Evolutionary conservation across 2,113 vertebrate genomes (phyloP).

Genomic region (Campylomormyrus tamandua): DNA sequence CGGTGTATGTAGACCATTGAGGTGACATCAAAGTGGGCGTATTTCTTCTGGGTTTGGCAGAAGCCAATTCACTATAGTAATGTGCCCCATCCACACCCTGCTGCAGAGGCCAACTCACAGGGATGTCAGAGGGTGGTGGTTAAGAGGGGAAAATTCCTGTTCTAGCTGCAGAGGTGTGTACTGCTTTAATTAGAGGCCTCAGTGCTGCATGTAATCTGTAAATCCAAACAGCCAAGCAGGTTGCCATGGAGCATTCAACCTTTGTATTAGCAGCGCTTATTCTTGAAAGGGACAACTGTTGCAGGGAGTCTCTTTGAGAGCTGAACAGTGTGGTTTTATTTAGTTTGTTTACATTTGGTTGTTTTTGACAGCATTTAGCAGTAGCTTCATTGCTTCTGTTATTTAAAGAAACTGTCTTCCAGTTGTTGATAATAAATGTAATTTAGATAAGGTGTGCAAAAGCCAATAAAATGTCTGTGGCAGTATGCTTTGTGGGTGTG

Average conservation of each 20-base stretch:
- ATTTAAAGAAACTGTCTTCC: not conserved
- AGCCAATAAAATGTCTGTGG: conserved; percentile 51
- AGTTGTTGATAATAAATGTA: not conserved
- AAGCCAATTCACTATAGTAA: not conserved
- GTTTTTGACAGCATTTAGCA: not conserved
- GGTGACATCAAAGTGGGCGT: not conserved
- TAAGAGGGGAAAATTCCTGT: not conserved
- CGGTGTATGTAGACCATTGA: not conserved
- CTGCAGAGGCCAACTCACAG: not conserved
- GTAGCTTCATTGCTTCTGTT: not conserved
- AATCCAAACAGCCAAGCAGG: not conserved
- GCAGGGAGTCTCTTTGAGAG: not conserved
- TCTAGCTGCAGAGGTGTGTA: not conserved
- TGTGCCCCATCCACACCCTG: not conserved
- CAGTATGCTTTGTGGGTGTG: conserved; percentile 24
- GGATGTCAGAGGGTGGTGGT: conserved; percentile 3
- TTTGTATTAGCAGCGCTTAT: not conserved
- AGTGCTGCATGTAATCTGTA: not conserved
- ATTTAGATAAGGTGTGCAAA: conserved; percentile 49
- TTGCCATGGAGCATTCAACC: not conserved
- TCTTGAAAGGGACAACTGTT: not conserved
- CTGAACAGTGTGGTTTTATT: not conserved
- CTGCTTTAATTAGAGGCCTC: conserved; percentile 12
- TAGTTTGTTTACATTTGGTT: not conserved
- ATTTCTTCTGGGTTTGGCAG: not conserved